Base-by-base conservation (phyloP, 2,888 invertebrate genomes). In the Pocota personata region DNA sequence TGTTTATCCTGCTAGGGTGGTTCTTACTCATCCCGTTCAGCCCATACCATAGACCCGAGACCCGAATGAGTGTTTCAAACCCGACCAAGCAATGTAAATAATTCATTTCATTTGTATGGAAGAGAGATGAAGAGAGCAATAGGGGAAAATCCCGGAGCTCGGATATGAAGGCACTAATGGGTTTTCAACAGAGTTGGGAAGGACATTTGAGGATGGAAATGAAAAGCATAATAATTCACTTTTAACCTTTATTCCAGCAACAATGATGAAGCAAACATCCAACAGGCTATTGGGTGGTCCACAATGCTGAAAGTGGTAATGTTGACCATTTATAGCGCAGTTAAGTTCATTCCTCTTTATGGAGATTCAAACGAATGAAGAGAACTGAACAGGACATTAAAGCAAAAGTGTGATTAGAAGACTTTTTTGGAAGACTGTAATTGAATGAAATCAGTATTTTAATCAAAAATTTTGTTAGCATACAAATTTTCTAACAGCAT, bases 151-250 rank as follows among this genome's bases (percentile, higher is more conserved):
- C 24, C 62, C 27, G 55, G 7, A 57, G 19, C 14, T 57, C 76
- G 76, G 76, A 76, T 66, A 76, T 76, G 66, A 66, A 66, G 57
- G 57, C 48, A 57, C 66, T 76, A 76, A 76, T 76, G 57, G 76
- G 27, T 66, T 76, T 76, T 57, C 66, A 46, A 55, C 46, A 19
- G 10, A 32, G 12, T 32, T 32, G 46, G n/a, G 69, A 37, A 19
- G 8, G 72, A 24, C 71, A 66, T 66, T 35, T 35, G 24, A 35
- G 48, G 46, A 48, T 21, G 8, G 21, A 16, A 19, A 24, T 32
- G 64, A 35, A 21, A 4, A 32, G 27, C 12, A 46, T 8, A 46
- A 24, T 19, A 32, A 64, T 32, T 43, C 6, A 43, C 55, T 30
- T 55, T 58, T 58, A 71, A 58, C 71, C 57, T 71, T 58, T 35